Evolutionary conservation across 2,888 invertebrate species (phyloP).

Genomic region (Hanleya hanleyi): DNA sequence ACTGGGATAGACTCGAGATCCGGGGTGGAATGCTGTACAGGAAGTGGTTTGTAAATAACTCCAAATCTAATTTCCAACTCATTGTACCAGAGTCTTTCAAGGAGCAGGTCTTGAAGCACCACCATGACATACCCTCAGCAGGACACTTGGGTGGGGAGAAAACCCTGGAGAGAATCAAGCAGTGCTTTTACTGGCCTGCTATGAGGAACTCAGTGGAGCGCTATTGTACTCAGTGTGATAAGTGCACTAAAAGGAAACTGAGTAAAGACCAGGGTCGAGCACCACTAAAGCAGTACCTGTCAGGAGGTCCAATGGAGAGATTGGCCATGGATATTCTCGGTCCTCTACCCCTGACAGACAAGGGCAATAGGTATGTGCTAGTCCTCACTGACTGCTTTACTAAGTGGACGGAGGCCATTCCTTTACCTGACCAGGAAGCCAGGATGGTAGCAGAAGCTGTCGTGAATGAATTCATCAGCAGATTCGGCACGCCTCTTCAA

Average conservation of each 20-base stretch:
- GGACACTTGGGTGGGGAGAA: constrained; percentile 43
- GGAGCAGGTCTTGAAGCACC: neutral
- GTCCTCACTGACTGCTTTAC: constrained; percentile 24
- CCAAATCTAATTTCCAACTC: too few species aligned
- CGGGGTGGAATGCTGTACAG: too few species aligned
- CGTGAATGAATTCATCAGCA: constrained; percentile 35
- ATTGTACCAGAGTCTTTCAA: neutral
- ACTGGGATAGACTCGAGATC: too few species aligned
- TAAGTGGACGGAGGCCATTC: constrained; percentile 35
- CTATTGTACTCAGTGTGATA: constrained; percentile 29
- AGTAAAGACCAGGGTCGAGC: constrained; percentile 5
- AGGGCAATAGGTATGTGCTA: constrained; percentile 39
- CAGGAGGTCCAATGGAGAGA: constrained; percentile 40
- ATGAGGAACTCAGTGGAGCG: constrained; percentile 25
- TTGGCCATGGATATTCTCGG: too few species aligned
- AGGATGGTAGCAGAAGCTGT: constrained; percentile 30
- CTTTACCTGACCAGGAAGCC: constrained; percentile 34
- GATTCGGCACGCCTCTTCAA: constrained; percentile 33
- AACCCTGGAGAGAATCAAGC: constrained; percentile 23
- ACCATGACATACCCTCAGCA: constrained; percentile 10
- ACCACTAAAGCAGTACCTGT: constrained; percentile 19
- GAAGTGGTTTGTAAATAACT: too few species aligned
- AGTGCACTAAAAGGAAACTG: constrained; percentile 28
- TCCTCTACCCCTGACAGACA: constrained; percentile 22
- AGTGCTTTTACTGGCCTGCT: constrained; percentile 36